Conservation (phyloP, 1,140 invertebrate genomes). For the Cryptotermes secundus region DNA sequence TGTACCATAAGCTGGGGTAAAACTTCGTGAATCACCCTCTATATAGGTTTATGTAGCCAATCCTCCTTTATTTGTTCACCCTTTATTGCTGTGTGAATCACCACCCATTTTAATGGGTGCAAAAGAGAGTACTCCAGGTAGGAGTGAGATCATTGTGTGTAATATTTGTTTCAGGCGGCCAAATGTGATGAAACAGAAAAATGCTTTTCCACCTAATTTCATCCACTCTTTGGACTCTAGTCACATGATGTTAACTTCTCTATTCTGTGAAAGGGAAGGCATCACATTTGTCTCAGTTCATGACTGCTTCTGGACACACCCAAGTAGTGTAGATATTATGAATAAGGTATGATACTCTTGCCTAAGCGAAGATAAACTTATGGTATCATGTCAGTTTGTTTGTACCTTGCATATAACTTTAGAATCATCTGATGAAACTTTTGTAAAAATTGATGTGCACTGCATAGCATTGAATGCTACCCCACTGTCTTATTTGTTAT, state of each 20-base stretch:
- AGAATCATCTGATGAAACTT: background rate
- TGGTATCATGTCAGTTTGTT: background rate
- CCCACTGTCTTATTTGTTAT: too few relatives aligned
- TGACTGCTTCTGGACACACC: constrained; percentile 99
- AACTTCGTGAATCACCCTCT: too few relatives aligned
- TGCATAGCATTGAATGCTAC: background rate
- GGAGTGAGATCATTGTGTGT: too few relatives aligned
- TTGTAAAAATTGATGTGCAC: background rate
- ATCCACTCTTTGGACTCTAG: constrained; percentile 97
- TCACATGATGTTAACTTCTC: constrained; percentile 99
- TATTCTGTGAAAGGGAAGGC: constrained; percentile 76
- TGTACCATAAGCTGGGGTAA: too few relatives aligned
- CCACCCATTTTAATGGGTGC: too few relatives aligned
- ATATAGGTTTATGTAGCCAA: too few relatives aligned
- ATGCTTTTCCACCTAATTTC: constrained; percentile 98
- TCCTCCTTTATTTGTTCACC: too few relatives aligned
- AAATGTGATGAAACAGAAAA: constrained; percentile 90
- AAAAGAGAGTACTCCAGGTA: too few relatives aligned
- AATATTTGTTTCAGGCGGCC: constrained; percentile 63
- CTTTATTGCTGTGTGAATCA: too few relatives aligned
- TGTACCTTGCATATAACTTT: background rate
- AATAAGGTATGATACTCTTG: constrained; percentile 66
- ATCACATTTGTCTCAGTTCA: constrained; percentile 96
- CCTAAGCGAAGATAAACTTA: background rate
- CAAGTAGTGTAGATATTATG: constrained; percentile 82